These are phyloP conservation scores for Gastrophysa polygoni DNA, from an alignment of 2,888 invertebrate species.

Conservation along the genomic window DNA sequence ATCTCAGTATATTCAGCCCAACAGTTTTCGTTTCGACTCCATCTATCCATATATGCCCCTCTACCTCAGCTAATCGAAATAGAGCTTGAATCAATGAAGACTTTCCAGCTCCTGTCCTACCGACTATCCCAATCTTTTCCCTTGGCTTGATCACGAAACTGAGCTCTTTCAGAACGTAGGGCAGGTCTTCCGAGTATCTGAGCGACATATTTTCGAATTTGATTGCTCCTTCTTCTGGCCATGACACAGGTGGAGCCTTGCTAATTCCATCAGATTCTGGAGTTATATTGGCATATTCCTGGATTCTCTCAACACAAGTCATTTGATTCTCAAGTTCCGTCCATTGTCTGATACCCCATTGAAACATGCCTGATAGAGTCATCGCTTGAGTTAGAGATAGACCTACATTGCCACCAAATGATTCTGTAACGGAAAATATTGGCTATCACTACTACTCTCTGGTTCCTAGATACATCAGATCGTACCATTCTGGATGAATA, in stretches of 20 bases:
- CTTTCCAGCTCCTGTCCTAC: conserved; percentile 84
- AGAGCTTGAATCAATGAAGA: conserved; percentile 76
- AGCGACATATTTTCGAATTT: conserved; percentile 72
- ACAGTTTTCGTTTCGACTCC: conserved; percentile 70
- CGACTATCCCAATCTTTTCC: conserved; percentile 78
- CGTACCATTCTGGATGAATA: not conserved
- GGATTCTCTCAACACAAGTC: conserved; percentile 88
- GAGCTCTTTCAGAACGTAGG: conserved; percentile 75
- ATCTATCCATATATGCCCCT: conserved; percentile 82
- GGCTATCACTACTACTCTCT: not conserved
- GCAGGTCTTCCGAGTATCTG: conserved; percentile 72
- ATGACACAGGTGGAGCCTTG: conserved; percentile 64
- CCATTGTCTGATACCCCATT: conserved; percentile 80
- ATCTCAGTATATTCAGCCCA: conserved; percentile 68
- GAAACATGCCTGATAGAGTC: conserved; percentile 65
- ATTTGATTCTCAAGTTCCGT: conserved; percentile 70
- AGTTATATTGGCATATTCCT: conserved; percentile 78
- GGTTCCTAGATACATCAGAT: not conserved
- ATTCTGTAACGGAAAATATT: conserved; percentile 41
- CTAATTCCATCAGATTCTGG: conserved; percentile 58
- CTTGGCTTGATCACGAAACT: conserved; percentile 69
- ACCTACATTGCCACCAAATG: conserved; percentile 55
- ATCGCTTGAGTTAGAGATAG: conserved; percentile 55
- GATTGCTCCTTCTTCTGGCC: conserved; percentile 75
- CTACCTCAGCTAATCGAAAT: conserved; percentile 78